Conservation (phyloP, 2,113 vertebrate genomes). For the Muscicapa adusta region DNA sequence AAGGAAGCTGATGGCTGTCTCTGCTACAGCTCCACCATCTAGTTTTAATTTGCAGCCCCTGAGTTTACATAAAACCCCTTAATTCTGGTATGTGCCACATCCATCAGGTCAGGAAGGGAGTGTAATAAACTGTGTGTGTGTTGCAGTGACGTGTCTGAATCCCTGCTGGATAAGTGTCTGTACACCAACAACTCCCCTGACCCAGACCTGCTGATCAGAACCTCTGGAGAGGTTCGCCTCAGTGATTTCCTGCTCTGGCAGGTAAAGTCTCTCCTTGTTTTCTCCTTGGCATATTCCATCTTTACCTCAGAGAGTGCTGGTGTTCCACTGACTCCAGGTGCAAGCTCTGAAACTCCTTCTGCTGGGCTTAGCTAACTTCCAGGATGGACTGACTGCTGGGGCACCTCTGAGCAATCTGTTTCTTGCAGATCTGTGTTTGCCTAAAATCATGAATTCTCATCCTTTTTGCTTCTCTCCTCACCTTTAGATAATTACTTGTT, state of each 20-base stretch:
- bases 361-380: background rate
- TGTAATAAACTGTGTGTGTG: background rate
- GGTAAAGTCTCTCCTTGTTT: slow-evolving; percentile 74
- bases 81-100: background rate
- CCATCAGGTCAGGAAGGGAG: background rate
- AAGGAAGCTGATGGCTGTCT: background rate
- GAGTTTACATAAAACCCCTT: background rate
- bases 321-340: background rate
- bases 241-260: slow-evolving; percentile 99
- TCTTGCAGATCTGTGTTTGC: background rate
- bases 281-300: background rate
- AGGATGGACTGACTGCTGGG: background rate
- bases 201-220: slow-evolving; percentile 94
- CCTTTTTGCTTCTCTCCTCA: background rate
- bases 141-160: slow-evolving; percentile 89
- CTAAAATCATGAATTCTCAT: background rate
- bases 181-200: slow-evolving; percentile 92
- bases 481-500: background rate
- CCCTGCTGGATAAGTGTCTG: slow-evolving; percentile 88
- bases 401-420: background rate
- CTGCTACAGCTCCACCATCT: background rate
- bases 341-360: background rate
- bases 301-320: background rate
- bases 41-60: background rate
- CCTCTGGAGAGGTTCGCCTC: slow-evolving; percentile 94